Percentiles rank a stretch among this genome's conserved stretches.
Evolutionary conservation across 2,113 vertebrate species (phyloP).

Genomic region (Tenebrosternarchus preto): DNA sequence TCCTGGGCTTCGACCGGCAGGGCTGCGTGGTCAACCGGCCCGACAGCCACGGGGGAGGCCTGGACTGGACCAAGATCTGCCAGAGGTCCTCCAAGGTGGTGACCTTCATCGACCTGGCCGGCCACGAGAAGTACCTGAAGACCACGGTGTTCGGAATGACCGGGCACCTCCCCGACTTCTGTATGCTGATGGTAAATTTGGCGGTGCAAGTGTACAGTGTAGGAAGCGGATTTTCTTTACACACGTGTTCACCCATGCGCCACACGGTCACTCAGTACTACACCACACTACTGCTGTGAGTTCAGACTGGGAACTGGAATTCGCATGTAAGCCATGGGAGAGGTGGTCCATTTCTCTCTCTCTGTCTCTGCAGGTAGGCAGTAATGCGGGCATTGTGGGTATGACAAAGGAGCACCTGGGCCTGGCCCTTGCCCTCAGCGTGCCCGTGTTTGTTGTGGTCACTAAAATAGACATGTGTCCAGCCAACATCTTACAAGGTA

Average conservation of each 20-base stretch:
- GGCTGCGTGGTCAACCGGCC: conserved; percentile 95
- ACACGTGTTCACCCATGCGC: too few relatives aligned
- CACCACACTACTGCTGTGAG: neutral
- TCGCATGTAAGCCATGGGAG: too few relatives aligned
- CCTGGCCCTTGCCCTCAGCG: conserved; percentile 89
- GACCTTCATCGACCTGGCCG: conserved; percentile 94
- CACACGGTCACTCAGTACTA: too few relatives aligned
- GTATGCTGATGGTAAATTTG: conserved; percentile 93
- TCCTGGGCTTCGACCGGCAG: conserved; percentile 92
- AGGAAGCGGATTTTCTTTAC: too few relatives aligned
- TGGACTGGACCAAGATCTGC: conserved; percentile 96
- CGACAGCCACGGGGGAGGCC: conserved; percentile 87
- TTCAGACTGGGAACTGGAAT: neutral
- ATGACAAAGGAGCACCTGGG: conserved; percentile 98
- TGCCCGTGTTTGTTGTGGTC: conserved; percentile 94
- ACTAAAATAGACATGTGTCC: conserved; percentile 99
- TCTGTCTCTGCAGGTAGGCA: conserved; percentile 82
- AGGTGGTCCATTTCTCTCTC: neutral
- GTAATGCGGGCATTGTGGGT: conserved; percentile 93
- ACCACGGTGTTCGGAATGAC: conserved; percentile 98
- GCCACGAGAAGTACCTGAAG: conserved; percentile 95
- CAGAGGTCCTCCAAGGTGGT: conserved; percentile 96
- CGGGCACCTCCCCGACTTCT: conserved; percentile 92
- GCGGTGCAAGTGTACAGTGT: too few relatives aligned
- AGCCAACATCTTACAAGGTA: conserved; percentile 94